phyloP scores from a whole-genome alignment of 2,888 invertebrate species.

The Catocala nupta region DNA sequence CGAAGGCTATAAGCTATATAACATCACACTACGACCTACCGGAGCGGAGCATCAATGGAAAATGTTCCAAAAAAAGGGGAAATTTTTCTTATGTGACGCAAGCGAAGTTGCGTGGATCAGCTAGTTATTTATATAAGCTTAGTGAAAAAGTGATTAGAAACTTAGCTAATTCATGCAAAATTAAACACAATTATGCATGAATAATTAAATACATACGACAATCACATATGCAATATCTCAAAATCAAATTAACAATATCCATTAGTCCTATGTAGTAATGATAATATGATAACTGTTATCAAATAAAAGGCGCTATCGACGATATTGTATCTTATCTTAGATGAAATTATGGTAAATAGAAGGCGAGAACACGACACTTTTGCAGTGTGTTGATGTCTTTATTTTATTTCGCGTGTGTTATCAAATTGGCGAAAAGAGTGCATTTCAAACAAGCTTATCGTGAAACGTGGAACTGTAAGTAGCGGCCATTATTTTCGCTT shows the following conservation, averaged over 20 bases:
- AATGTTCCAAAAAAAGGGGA: too few species aligned
- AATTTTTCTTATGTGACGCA: too few species aligned
- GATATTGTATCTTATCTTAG: slow-evolving; percentile 67
- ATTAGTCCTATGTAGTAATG: slow-evolving; percentile 51
- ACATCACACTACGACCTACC: too few species aligned
- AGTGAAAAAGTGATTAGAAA: too few species aligned
- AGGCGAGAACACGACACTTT: slow-evolving; percentile 42
- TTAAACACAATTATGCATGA: background rate
- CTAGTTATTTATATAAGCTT: too few species aligned
- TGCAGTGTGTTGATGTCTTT: slow-evolving; percentile 63
- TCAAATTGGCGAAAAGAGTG: slow-evolving; percentile 59
- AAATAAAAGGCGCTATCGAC: slow-evolving; percentile 44
- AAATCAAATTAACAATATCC: slow-evolving; percentile 60
- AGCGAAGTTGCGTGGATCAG: too few species aligned
- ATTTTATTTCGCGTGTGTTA: slow-evolving; percentile 60
- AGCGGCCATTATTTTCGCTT: slow-evolving; percentile 7
- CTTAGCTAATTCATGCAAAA: too few species aligned
- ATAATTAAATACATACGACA: background rate
- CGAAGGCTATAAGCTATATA: too few species aligned
- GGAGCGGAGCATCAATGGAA: too few species aligned
- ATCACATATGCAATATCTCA: slow-evolving; percentile 46
- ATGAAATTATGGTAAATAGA: slow-evolving; percentile 78
- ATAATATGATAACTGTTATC: slow-evolving; percentile 31
- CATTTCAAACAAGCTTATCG: slow-evolving; percentile 62
- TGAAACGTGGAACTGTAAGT: slow-evolving; percentile 40